A percentile compares a stretch with the other conserved stretches of the same genome.
Evolutionary conservation across 2,113 vertebrate species (phyloP).

Genomic region (Centropristis striata): DNA sequence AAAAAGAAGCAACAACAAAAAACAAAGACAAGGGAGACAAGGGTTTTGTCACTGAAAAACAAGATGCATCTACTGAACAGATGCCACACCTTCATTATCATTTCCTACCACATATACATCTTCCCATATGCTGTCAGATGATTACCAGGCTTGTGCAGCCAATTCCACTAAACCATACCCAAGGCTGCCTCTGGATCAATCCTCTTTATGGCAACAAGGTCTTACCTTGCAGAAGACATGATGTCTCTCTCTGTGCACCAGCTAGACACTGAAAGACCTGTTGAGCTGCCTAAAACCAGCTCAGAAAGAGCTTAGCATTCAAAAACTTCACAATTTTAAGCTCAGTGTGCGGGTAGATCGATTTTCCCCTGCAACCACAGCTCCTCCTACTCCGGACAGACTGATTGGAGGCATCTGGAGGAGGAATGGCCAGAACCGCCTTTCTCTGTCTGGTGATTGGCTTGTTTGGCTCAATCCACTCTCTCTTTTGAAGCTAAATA

Average conservation of each 20-base stretch:
- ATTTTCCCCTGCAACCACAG: conserved; percentile 54
- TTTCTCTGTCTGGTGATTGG: conserved; percentile 59
- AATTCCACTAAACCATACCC: conserved; percentile 29
- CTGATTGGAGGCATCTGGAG: conserved; percentile 59
- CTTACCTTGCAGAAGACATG: conserved; percentile 82
- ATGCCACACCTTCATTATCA: conserved; percentile 35
- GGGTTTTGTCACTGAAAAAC: background rate
- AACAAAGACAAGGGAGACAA: background rate
- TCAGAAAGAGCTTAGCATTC: conserved; percentile 48
- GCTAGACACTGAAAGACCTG: conserved; percentile 65
- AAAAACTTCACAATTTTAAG: conserved; percentile 71
- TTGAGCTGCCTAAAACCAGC: conserved; percentile 61
- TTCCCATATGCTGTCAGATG: conserved; percentile 32
- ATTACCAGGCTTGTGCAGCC: conserved; percentile 44
- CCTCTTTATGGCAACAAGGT: background rate
- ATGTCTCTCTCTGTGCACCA: conserved; percentile 36
- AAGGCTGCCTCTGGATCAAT: background rate
- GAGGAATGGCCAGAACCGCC: conserved; percentile 36
- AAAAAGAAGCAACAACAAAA: background rate
- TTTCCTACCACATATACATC: conserved; percentile 20
- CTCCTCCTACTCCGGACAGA: conserved; percentile 43
- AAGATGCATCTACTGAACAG: background rate
- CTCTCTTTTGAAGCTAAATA: background rate
- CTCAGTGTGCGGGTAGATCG: conserved; percentile 46
- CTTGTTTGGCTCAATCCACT: conserved; percentile 13